phyloP scores from a whole-genome alignment of 2,888 invertebrate genomes.

The Orthonychiurus folsomi region DNA sequence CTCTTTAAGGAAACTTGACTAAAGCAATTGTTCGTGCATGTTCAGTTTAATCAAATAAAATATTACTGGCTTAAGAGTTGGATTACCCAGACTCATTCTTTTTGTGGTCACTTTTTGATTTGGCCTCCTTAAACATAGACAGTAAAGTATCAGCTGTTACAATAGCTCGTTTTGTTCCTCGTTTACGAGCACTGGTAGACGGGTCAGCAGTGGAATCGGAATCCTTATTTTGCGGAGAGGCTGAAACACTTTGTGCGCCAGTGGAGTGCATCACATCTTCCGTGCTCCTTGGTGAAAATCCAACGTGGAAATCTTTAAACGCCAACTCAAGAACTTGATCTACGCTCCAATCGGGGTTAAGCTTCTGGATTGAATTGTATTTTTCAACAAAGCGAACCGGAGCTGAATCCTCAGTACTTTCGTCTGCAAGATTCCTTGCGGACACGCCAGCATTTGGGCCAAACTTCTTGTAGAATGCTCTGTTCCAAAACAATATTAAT shows the following conservation, averaged over 20 bases:
- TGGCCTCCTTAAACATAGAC: slow-evolving; percentile 28
- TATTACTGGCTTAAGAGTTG: too few relatives aligned
- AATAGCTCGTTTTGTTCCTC: slow-evolving; percentile 5
- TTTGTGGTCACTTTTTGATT: slow-evolving; percentile 11
- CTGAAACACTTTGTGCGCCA: neutral
- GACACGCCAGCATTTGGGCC: slow-evolving; percentile 29
- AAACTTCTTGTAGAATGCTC: slow-evolving; percentile 44
- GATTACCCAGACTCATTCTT: neutral
- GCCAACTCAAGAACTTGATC: slow-evolving; percentile 50
- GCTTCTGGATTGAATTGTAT: slow-evolving; percentile 53
- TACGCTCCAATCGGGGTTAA: slow-evolving; percentile 49
- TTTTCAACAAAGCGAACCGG: slow-evolving; percentile 49
- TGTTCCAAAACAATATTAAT: too few relatives aligned
- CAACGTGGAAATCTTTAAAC: slow-evolving; percentile 45
- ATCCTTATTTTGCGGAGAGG: neutral
- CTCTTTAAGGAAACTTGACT: too few relatives aligned
- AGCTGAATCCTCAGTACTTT: slow-evolving; percentile 20
- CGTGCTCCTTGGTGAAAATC: neutral
- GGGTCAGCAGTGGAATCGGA: neutral
- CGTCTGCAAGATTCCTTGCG: slow-evolving; percentile 20
- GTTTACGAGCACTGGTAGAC: too few relatives aligned
- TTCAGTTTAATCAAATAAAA: too few relatives aligned
- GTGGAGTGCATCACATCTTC: too few relatives aligned
- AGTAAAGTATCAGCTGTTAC: slow-evolving; percentile 28
- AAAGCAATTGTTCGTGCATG: too few relatives aligned